Evolutionary conservation across 2,113 vertebrate species (phyloP), one percentile per base, ranked within the genome.

Genomic region (Romanogobio albipinnatus): DNA sequence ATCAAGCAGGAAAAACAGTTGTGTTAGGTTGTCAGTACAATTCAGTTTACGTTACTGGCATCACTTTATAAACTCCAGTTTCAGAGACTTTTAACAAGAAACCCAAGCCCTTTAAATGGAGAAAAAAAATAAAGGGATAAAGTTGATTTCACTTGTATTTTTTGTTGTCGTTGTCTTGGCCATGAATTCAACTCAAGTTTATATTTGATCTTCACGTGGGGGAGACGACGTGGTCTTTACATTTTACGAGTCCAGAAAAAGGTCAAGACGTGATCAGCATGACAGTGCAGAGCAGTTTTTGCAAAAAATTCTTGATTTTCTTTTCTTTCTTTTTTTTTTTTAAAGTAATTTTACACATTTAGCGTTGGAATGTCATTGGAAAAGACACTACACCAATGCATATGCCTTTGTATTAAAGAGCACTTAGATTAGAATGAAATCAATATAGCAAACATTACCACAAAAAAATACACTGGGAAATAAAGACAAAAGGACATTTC

Each of bases 401-500:
- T 59, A 13, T 59, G 68, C 45, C n/a, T 78, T 76, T 53, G 19
- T 29, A 26, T 58, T 70, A 19, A 74, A 64, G 24, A 47, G 24
- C 49, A 75, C 5, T 71, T 71, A n/a, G 36, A 70, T 66, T 39
- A 71, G 53, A 58, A 47, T 85, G 17, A 86, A 83, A 83, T 9
- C 64, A 87, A 68, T 76, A 85, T 26, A 82, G 78, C 75, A 91
- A 88, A 91, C 83, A 76, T 86, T 87, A 83, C 86, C 82, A 93
- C 82, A 92, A 93, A 92, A 36, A 94, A 94, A 93, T 95, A 96
- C 97, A 98, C 94, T 94, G 94, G 96, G 96, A 98, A 99, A 98
- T 96, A 96, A 97, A 99, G 97, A 97, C 98, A 98, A 97, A 96
- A 98, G 96, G 97, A 98, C 95, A 98, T 96, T 98, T 99, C 93